A percentile compares a stretch with the other conserved stretches of the same genome.
Evolutionary conservation across 2,797 vertebrate species (phyloP).

Genomic region (Xenentodon cancila): DNA sequence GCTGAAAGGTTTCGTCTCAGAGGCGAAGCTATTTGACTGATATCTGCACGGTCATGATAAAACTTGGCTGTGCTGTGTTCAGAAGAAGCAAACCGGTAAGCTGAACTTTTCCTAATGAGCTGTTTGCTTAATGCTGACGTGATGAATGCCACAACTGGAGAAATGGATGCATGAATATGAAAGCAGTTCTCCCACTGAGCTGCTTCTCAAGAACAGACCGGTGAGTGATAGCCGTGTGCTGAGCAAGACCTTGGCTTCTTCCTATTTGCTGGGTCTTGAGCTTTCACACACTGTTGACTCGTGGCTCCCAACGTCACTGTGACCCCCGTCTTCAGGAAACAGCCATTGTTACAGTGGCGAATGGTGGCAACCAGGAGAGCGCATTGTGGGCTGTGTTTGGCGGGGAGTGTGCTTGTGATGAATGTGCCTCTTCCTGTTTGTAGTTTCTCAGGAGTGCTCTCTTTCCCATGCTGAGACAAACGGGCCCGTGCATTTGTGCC

Average conservation of each 20-base stretch:
- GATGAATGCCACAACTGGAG: slow-evolving; percentile 22
- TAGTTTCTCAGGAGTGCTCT: slow-evolving; percentile 87
- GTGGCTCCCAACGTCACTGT: slow-evolving; percentile 50
- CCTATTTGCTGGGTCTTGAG: slow-evolving; percentile 37
- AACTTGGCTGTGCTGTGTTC: slow-evolving; percentile 17
- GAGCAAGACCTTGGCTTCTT: slow-evolving; percentile 53
- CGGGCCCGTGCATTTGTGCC: slow-evolving; percentile 14
- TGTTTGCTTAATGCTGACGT: neutral
- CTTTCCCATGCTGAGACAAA: slow-evolving; percentile 67
- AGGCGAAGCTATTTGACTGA: slow-evolving; percentile 15
- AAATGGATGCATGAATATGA: slow-evolving; percentile 22
- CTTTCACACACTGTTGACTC: slow-evolving; percentile 49
- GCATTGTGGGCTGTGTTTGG: slow-evolving; percentile 40
- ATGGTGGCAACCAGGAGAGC: slow-evolving; percentile 47
- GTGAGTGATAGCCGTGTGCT: slow-evolving; percentile 36
- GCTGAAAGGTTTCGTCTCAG: slow-evolving; percentile 29
- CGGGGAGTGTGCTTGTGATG: slow-evolving; percentile 60
- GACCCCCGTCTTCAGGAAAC: slow-evolving; percentile 73
- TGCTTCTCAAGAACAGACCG: slow-evolving; percentile 7
- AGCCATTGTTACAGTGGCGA: slow-evolving; percentile 74
- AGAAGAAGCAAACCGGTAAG: slow-evolving; percentile 12
- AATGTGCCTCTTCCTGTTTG: slow-evolving; percentile 89
- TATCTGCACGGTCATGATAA: slow-evolving; percentile 18
- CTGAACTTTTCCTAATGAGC: neutral
- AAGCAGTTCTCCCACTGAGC: slow-evolving; percentile 4